Conservation (phyloP, 2,113 vertebrate species). For the Silurus glanis region DNA sequence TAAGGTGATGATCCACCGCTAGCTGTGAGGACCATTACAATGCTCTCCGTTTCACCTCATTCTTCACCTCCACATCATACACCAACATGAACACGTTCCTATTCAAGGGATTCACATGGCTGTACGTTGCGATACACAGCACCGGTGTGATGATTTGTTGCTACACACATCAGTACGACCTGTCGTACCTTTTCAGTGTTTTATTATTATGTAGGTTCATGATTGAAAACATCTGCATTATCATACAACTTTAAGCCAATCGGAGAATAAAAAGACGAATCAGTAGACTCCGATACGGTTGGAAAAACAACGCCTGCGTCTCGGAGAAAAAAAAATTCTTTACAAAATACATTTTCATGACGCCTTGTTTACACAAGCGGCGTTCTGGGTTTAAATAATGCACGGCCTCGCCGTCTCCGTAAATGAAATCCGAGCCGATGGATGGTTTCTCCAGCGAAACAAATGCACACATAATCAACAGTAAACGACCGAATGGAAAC, state of each 20-base stretch:
- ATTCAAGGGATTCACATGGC: too few relatives aligned
- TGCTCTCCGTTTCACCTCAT: too few relatives aligned
- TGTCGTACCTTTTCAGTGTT: too few relatives aligned
- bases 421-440: conserved; percentile 26
- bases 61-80: too few relatives aligned
- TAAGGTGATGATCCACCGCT: too few relatives aligned
- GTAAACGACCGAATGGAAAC: neutral
- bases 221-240: too few relatives aligned
- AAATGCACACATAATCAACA: conserved; percentile 27
- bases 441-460: conserved; percentile 24
- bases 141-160: neutral
- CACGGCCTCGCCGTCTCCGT: neutral
- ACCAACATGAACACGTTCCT: too few relatives aligned
- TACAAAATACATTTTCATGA: conserved; percentile 39
- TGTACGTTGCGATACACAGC: too few relatives aligned
- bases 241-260: too few relatives aligned
- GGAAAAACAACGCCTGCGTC: conserved; percentile 6
- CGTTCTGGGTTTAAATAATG: conserved; percentile 31
- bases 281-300: neutral
- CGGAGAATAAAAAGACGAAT: too few relatives aligned
- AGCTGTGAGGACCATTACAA: too few relatives aligned
- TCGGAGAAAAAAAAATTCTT: conserved; percentile 22
- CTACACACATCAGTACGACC: neutral
- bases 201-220: too few relatives aligned
- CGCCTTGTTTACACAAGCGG: conserved; percentile 27